Base-by-base conservation (phyloP, 2,888 invertebrate genomes). In the Hemaris fuciformis region DNA sequence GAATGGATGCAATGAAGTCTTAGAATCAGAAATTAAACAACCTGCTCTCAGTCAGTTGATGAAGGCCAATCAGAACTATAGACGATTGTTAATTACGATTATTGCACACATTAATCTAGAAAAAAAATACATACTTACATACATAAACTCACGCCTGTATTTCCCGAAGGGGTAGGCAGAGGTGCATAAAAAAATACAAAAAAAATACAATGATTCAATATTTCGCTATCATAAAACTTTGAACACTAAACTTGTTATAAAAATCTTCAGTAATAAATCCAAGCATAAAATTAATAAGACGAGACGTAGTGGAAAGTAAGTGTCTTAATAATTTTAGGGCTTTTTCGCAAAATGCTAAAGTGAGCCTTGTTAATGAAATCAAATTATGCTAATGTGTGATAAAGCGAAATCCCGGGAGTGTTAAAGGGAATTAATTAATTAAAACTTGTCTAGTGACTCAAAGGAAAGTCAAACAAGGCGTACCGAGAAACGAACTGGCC, bases 341-440 rank as follows among this genome's bases (percentile, higher is more conserved):
- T 18, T 10, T 6, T 2, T 53, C 53, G 23, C 31, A 42, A 56
- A 61, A 61, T 38, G 38, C 13, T 53, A 43, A 22, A 20, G 20
- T 25, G 31, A 20, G 27, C 27, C 27, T 42, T 61, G 56, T 61
- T 45, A 59, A 53, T 53, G 10, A 59, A 45, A 59, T 59, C 31
- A 45, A 59, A 59, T 53, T 53, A 53, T 53, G 53, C 31, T 53
- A 53, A 53, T 53, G 31, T 53, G 53, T 53, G 53, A 53, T 53
- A 53, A 31, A 31, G 53, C 18, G 53, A 53, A 53, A 31, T 53
- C 53, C 31, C 31, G 18, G 53, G 53, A 53, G 31, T 53, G 27
- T 53, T 53, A 31, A 18, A 18, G 27, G 6, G 53, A 53, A 53
- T 53, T 53, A 53, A 53, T 53, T 53, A 53, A 53, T 53, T 53